phyloP scores from a whole-genome alignment of 2,888 invertebrate species.

The Folsomia manolachei region DNA sequence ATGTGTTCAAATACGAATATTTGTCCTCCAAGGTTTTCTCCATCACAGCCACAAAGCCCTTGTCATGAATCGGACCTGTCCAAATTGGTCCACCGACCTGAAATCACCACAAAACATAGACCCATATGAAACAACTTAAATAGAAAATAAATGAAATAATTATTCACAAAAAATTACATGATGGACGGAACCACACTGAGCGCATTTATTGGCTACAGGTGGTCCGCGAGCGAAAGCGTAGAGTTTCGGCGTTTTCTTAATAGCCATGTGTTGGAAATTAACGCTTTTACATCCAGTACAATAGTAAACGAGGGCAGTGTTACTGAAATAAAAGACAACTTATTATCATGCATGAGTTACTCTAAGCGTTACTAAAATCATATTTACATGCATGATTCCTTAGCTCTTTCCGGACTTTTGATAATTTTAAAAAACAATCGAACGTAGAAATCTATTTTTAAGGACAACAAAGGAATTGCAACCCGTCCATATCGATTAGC shows the following conservation, averaged over 20 bases:
- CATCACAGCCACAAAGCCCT: slow-evolving; percentile 70
- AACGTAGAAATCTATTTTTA: slow-evolving; percentile 96
- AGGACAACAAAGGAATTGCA: slow-evolving; percentile 82
- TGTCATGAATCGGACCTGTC: slow-evolving; percentile 80
- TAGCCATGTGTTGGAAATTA: slow-evolving; percentile 72
- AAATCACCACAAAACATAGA: slow-evolving; percentile 30
- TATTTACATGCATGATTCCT: slow-evolving; percentile 74
- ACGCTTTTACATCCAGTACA: slow-evolving; percentile 86
- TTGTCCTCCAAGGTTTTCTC: slow-evolving; percentile 54
- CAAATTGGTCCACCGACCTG: slow-evolving; percentile 93
- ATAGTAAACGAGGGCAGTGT: slow-evolving; percentile 81
- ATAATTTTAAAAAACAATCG: slow-evolving; percentile 84
- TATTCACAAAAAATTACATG: slow-evolving; percentile 60
- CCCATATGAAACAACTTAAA: background rate
- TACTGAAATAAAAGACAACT: slow-evolving; percentile 60
- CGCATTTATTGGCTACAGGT: slow-evolving; percentile 65
- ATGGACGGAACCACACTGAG: slow-evolving; percentile 71
- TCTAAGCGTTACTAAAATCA: slow-evolving; percentile 3
- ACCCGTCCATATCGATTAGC: slow-evolving; percentile 91
- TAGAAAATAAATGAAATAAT: slow-evolving; percentile 3
- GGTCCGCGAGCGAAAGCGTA: slow-evolving; percentile 70
- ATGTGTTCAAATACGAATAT: slow-evolving; percentile 64
- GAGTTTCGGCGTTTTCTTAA: slow-evolving; percentile 60
- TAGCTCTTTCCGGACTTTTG: slow-evolving; percentile 77
- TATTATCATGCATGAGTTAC: slow-evolving; percentile 10